Evolutionary conservation across 2,888 invertebrate genomes (phyloP).

Genomic region (Pycnomerus fuliginosus): DNA sequence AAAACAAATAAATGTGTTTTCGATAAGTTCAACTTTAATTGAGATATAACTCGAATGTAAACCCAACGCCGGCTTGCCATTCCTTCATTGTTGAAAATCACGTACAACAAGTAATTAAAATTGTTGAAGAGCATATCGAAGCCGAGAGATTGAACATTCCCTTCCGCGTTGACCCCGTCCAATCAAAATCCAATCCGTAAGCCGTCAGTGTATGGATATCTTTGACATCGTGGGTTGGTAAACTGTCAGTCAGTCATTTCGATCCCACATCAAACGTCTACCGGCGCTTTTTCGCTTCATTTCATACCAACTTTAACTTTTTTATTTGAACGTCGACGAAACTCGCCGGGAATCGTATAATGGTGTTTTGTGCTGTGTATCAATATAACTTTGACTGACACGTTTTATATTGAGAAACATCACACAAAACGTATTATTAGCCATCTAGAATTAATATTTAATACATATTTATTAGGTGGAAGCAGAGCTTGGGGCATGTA

Average conservation of each 20-base stretch:
- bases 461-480: constrained; percentile 46
- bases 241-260: constrained; percentile 42
- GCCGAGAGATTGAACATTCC: no score
- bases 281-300: constrained; percentile 42
- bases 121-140: no score
- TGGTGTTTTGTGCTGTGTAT: constrained; percentile 31
- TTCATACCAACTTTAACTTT: constrained; percentile 28
- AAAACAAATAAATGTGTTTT: no score
- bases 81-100: no score
- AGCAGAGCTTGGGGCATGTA: no score
- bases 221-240: constrained; percentile 42
- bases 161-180: no score
- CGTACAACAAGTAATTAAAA: no score
- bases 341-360: constrained; percentile 10
- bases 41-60: no score
- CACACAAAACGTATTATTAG: constrained; percentile 43
- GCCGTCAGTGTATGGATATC: no score
- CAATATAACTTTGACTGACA: constrained; percentile 45
- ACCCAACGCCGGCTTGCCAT: no score
- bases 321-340: constrained; percentile 6
- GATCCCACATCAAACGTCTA: constrained; percentile 42
- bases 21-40: no score
- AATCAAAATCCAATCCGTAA: no score
- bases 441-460: constrained; percentile 45
- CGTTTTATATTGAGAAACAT: constrained; percentile 41